Evolutionary conservation across 2,797 vertebrate species (phyloP).

Genomic region (Poliocrania exsul): DNA sequence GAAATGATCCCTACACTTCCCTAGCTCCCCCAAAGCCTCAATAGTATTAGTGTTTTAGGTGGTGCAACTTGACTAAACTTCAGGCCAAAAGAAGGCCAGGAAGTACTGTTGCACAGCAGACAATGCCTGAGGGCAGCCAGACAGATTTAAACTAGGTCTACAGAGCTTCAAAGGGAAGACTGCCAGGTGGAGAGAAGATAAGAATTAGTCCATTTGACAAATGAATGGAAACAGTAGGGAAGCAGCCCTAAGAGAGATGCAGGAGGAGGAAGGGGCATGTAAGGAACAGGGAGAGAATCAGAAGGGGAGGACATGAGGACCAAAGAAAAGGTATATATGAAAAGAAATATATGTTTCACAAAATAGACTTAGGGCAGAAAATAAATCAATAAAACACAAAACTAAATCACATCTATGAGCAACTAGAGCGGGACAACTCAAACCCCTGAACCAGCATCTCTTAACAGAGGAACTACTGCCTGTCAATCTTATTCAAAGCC

Average conservation of each 20-base stretch:
- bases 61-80: not conserved
- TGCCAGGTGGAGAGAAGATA: constrained; percentile 44
- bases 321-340: not conserved
- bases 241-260: not conserved
- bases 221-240: constrained; percentile 35
- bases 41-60: not conserved
- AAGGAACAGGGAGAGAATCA: not conserved
- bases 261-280: not conserved
- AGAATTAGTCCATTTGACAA: constrained; percentile 19
- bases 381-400: not conserved
- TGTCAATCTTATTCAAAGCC: not conserved
- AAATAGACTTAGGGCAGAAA: not conserved
- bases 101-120: constrained; percentile 37
- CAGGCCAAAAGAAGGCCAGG: not conserved
- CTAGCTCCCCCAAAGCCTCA: not conserved
- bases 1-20: not conserved
- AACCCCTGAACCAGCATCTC: not conserved
- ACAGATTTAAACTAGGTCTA: constrained; percentile 16
- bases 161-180: constrained; percentile 50
- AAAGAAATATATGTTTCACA: not conserved
- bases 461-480: not conserved
- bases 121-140: not conserved
- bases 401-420: not conserved
- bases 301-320: not conserved
- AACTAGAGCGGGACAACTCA: not conserved